phyloP scores from a whole-genome alignment of 2,888 invertebrate genomes.

The Digitonthophagus gazella region DNA sequence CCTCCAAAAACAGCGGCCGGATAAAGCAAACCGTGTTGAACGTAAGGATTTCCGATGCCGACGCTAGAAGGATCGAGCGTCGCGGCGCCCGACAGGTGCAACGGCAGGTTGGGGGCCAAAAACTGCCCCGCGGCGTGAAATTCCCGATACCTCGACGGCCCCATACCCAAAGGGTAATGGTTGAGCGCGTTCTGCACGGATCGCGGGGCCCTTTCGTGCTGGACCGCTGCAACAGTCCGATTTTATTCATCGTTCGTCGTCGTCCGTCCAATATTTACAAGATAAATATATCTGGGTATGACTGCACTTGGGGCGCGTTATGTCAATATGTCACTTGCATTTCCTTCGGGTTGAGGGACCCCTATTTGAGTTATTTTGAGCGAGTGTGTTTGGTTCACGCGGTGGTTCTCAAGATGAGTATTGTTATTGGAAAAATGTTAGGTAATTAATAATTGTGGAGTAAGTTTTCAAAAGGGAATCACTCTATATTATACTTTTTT shows the following conservation, averaged over 20 bases:
- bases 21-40: slow-evolving; percentile 47
- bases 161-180: slow-evolving; percentile 43
- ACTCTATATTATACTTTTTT: too few species aligned
- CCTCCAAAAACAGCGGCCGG: slow-evolving; percentile 45
- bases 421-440: too few species aligned
- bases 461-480: too few species aligned
- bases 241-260: neutral
- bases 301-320: neutral
- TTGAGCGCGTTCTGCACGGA: slow-evolving; percentile 47
- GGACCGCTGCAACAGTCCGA: slow-evolving; percentile 68
- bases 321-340: neutral
- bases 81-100: slow-evolving; percentile 40
- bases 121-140: slow-evolving; percentile 36
- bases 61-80: slow-evolving; percentile 25
- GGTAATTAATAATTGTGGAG: too few species aligned
- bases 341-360: neutral
- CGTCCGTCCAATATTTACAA: neutral
- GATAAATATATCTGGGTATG: neutral
- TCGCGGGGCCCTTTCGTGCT: slow-evolving; percentile 85
- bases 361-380: neutral
- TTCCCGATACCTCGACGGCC: slow-evolving; percentile 40
- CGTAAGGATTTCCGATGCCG: slow-evolving; percentile 37
- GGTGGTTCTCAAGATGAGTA: slow-evolving; percentile 16
- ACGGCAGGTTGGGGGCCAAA: slow-evolving; percentile 42
- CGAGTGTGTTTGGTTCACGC: slow-evolving; percentile 21